Evolutionary conservation across 2,797 vertebrate species (phyloP).

Genomic region (Protonibea diacanthus): DNA sequence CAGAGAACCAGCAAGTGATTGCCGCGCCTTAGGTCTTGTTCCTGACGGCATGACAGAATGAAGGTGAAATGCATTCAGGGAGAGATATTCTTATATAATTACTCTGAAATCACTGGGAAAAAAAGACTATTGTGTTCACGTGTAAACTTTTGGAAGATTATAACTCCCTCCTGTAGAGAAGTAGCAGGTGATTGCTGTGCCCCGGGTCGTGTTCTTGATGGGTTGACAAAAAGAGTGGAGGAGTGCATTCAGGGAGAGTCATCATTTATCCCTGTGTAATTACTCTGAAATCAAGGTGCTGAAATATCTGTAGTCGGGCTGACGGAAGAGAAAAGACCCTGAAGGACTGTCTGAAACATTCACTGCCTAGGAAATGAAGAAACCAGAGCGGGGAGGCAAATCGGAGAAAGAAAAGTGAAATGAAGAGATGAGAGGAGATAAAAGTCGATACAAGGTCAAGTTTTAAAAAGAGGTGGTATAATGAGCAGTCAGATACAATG

Average conservation of each 20-base stretch:
- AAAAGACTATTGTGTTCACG: conserved; percentile 49
- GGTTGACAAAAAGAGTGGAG: conserved; percentile 61
- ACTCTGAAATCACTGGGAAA: conserved; percentile 61
- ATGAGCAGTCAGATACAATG: conserved; percentile 70
- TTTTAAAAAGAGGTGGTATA: conserved; percentile 69
- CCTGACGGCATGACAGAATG: conserved; percentile 46
- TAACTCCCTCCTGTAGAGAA: conserved; percentile 54
- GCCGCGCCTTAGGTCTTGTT: conserved; percentile 55
- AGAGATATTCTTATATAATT: conserved; percentile 73
- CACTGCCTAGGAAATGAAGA: conserved; percentile 57
- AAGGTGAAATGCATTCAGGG: conserved; percentile 42
- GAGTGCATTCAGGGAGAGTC: conserved; percentile 71
- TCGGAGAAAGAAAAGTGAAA: conserved; percentile 42
- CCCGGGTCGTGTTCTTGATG: conserved; percentile 68
- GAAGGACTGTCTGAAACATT: conserved; percentile 67
- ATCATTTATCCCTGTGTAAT: conserved; percentile 81
- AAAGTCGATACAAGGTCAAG: conserved; percentile 69
- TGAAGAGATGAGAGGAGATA: conserved; percentile 48
- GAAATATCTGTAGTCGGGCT: conserved; percentile 72
- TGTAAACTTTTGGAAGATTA: conserved; percentile 67
- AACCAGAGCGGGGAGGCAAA: conserved; percentile 34
- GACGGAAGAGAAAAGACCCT: conserved; percentile 64
- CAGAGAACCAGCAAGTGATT: conserved; percentile 55
- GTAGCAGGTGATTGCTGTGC: conserved; percentile 73
- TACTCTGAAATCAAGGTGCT: conserved; percentile 80